Percentiles rank a stretch among this genome's conserved stretches.
phyloP scores from a whole-genome alignment of 2,113 vertebrate genomes.

The Onychorhynchus coronatus region DNA sequence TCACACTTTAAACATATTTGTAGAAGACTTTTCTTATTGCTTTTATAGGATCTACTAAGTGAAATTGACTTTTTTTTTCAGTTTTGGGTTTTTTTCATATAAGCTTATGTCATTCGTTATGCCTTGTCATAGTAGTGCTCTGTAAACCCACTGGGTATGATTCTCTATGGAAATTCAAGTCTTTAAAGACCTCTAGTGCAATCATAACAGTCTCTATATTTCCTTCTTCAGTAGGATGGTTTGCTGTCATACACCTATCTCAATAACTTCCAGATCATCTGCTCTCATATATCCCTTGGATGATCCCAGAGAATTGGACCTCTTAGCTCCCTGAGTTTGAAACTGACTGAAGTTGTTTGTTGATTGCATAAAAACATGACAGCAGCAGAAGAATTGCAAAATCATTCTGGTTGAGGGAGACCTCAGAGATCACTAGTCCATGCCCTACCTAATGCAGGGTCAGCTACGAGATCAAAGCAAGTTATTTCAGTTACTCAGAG shows the following conservation, averaged over 20 bases:
- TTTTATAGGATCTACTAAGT: background rate
- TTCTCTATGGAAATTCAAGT: background rate
- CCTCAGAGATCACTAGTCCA: background rate
- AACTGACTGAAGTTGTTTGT: background rate
- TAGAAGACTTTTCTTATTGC: background rate
- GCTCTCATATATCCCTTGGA: background rate
- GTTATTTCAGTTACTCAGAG: background rate
- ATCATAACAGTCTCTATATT: background rate
- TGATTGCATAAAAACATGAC: background rate
- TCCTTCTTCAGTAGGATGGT: background rate
- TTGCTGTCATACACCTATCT: background rate
- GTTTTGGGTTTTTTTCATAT: background rate
- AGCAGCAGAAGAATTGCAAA: background rate
- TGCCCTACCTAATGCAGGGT: background rate
- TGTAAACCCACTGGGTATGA: background rate
- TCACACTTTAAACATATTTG: background rate
- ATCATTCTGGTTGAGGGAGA: rapidly evolving
- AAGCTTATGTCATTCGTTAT: background rate
- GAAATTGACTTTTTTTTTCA: background rate
- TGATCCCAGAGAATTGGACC: background rate
- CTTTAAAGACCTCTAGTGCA: background rate
- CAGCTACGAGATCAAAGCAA: background rate
- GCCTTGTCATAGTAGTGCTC: background rate
- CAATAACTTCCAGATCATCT: background rate
- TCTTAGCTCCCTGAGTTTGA: background rate